Evolutionary conservation across 2,797 vertebrate species (phyloP), one percentile per base, ranked within the genome.

Genomic region (Enteromius trimaculatus): DNA sequence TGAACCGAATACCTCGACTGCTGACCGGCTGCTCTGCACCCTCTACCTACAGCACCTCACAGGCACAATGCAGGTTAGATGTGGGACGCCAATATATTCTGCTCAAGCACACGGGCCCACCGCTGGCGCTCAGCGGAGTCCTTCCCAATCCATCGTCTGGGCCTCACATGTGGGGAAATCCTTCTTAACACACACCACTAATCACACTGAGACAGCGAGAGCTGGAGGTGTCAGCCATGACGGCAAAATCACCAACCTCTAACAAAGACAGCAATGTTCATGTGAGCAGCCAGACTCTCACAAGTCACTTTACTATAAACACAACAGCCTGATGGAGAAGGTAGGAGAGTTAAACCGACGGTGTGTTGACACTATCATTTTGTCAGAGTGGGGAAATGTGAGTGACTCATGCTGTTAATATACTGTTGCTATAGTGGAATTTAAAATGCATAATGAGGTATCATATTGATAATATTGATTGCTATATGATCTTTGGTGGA

Each of bases 161-260:
- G 84, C 84, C 87, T 89, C 49, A 84, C 77, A 83, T 87, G 87
- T 86, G 83, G 77, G 51, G 81, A 85, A 88, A 88, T 88, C 86
- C 84, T 81, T 89, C 87, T 89, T 87, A 85, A 83, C 85, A 88
- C 81, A 77, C 84, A 31, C 87, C 87, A 90, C 68, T 65, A 75
- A 82, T 81, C 87, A 89, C 87, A 87, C 72, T 37, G 83, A 80
- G 85, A 72, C 17, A 44, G 72, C 11, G 66, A 64, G 64, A 71
- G 58, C 26, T 66, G 55, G 55, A 84, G 26, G 85, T 81, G 68
- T 88, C 85, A 88, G 87, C 82, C 66, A 1, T 90, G 89, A 90
- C 60, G 1, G 77, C 77, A 90, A 91, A 91, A 37, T 87, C 84
- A 23, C 68, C n/a, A 58, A 21, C 29, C 55, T 88, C 69, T 79